Percentiles rank a stretch among this genome's conserved stretches.
Evolutionary conservation across 2,888 invertebrate genomes (phyloP).

Genomic region (Amblyjoppa fuscipennis): DNA sequence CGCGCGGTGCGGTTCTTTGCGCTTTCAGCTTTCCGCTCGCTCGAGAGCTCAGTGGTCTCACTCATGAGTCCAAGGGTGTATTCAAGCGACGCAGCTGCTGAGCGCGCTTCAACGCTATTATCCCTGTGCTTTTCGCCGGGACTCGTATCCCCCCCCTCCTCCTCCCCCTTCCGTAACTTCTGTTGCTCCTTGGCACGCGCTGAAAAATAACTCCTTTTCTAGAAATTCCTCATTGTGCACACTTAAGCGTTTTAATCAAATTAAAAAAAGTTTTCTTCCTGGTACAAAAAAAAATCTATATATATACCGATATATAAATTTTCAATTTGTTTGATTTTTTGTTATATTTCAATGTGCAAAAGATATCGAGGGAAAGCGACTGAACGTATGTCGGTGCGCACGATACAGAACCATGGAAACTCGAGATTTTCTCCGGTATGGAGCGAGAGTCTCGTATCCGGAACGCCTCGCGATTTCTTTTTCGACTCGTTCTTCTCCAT

Average conservation of each 20-base stretch:
- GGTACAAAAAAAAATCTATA: background rate
- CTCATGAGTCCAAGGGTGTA: conserved; percentile 76
- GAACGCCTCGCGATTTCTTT: conserved; percentile 53
- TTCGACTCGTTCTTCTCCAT: background rate
- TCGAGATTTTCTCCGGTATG: conserved; percentile 38
- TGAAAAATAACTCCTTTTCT: conserved; percentile 40
- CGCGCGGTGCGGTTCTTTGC: conserved; percentile 59
- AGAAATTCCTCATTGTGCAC: background rate
- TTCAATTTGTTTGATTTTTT: background rate
- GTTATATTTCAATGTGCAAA: background rate
- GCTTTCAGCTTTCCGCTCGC: conserved; percentile 67
- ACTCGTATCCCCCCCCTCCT: conserved; percentile 19
- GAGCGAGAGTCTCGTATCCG: conserved; percentile 53
- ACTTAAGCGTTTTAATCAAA: background rate
- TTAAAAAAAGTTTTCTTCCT: background rate
- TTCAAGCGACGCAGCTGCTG: conserved; percentile 80
- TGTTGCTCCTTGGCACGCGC: conserved; percentile 64
- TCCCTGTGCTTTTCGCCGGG: conserved; percentile 72
- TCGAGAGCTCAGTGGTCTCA: conserved; percentile 51
- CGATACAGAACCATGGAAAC: conserved; percentile 15
- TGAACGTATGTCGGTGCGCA: background rate
- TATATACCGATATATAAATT: background rate
- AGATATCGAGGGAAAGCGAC: conserved; percentile 26
- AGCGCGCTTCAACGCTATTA: conserved; percentile 80
- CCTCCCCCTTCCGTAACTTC: conserved; percentile 52